Percentiles rank a stretch among this genome's conserved stretches.
phyloP scores from a whole-genome alignment of 2,113 vertebrate species.

The Electrona antarctica region DNA sequence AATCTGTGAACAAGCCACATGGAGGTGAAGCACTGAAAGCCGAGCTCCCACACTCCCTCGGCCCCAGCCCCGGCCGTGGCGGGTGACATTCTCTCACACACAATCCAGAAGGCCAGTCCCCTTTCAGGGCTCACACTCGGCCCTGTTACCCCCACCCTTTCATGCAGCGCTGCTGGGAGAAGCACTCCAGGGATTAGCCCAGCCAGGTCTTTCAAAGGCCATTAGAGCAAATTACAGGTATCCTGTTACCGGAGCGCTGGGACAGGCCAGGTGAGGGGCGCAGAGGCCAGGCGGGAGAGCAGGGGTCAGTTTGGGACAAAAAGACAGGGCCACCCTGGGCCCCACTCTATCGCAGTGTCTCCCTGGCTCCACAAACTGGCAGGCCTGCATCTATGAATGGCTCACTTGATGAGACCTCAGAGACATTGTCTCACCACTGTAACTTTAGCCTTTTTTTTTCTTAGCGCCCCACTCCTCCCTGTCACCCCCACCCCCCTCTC shows the following conservation, averaged over 20 bases:
- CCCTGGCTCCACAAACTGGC: constrained; percentile 68
- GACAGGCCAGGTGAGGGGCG: constrained; percentile 81
- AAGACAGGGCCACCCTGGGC: constrained; percentile 72
- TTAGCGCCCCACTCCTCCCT: constrained; percentile 12
- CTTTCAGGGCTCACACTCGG: constrained; percentile 74
- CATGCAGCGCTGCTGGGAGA: constrained; percentile 75
- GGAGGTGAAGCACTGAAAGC: constrained; percentile 71
- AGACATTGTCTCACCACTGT: constrained; percentile 77
- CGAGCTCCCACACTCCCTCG: constrained; percentile 66
- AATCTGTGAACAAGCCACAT: constrained; percentile 69
- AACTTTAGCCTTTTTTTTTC: constrained; percentile 76
- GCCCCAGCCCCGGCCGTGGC: constrained; percentile 57
- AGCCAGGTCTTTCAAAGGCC: constrained; percentile 83
- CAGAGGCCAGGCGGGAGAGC: constrained; percentile 78
- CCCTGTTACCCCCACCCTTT: constrained; percentile 72
- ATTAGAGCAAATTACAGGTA: constrained; percentile 86
- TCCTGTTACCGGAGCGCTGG: constrained; percentile 79
- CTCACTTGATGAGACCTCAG: constrained; percentile 77
- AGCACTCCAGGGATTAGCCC: constrained; percentile 80
- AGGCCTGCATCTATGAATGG: constrained; percentile 74
- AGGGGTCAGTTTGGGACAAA: constrained; percentile 83
- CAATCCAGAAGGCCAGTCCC: constrained; percentile 73
- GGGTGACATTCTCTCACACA: constrained; percentile 78
- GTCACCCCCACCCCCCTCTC: constrained; percentile 32
- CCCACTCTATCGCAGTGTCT: constrained; percentile 72